These are phyloP conservation scores for Oscheius onirici DNA, from an alignment of 2,888 invertebrate species.

Conservation along the genomic window DNA sequence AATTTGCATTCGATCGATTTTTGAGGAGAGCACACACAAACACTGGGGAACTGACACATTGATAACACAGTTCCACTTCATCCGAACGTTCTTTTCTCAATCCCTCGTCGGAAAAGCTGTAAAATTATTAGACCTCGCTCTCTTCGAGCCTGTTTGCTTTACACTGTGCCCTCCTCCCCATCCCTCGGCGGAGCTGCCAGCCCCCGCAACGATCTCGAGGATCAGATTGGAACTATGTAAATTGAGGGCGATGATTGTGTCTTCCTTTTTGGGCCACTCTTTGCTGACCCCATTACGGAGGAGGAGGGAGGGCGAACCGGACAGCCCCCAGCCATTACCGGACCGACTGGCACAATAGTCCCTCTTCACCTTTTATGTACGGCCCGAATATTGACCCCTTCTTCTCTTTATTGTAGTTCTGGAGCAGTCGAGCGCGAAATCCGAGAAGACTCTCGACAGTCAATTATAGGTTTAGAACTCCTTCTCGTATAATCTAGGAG, in stretches of 20 bases:
- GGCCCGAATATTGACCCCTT: too few species aligned
- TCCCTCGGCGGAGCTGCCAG: conserved; percentile 17
- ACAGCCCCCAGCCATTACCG: conserved; percentile 6
- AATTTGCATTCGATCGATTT: conserved; percentile 19
- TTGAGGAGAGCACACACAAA: too few species aligned
- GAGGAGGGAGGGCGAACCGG: background rate
- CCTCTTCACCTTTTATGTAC: too few species aligned
- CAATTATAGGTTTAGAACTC: too few species aligned
- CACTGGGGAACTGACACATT: too few species aligned
- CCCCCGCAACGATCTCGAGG: conserved; percentile 6
- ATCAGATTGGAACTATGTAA: background rate
- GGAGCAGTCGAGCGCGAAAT: too few species aligned
- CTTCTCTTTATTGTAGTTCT: too few species aligned
- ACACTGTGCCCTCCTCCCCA: conserved; percentile 3
- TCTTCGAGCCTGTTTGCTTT: conserved; percentile 23
- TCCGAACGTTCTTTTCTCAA: background rate
- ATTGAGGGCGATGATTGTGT: conserved; percentile 1
- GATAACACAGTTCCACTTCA: background rate
- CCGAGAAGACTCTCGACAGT: too few species aligned
- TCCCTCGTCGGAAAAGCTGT: conserved; percentile 10
- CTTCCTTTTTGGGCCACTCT: conserved; percentile 15
- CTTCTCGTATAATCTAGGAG: too few species aligned
- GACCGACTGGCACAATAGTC: too few species aligned
- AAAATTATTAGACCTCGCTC: conserved; percentile 18
- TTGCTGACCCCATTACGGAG: conserved; percentile 18